Evolutionary conservation across 2,113 vertebrate genomes (phyloP).

Genomic region (Rafetus swinhoei): DNA sequence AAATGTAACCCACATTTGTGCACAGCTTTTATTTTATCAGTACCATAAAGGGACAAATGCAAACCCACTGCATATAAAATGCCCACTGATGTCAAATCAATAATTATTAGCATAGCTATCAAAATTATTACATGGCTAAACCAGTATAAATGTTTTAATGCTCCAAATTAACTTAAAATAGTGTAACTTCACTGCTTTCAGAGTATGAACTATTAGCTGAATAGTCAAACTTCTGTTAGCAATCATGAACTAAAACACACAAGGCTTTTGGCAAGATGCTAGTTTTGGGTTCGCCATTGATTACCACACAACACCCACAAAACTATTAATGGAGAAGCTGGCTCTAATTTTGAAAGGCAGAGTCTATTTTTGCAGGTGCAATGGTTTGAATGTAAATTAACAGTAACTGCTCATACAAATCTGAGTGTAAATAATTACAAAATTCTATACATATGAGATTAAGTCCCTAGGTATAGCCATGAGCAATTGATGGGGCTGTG

Average conservation of each 20-base stretch:
- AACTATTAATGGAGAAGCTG: not conserved
- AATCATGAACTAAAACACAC: constrained; percentile 36
- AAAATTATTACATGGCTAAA: not conserved
- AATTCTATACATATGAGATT: constrained; percentile 59
- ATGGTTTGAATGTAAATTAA: constrained; percentile 59
- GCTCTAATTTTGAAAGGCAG: not conserved
- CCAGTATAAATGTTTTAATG: constrained; percentile 19
- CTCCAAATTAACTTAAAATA: constrained; percentile 7
- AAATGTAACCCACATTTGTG: not conserved
- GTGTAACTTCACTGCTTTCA: constrained; percentile 4
- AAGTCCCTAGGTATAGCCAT: constrained; percentile 42
- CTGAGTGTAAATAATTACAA: constrained; percentile 38
- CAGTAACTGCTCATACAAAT: constrained; percentile 58
- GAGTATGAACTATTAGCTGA: constrained; percentile 37
- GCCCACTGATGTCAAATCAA: not conserved
- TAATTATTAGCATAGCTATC: not conserved
- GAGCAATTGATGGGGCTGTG: constrained; percentile 46
- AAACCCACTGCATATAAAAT: accelerated
- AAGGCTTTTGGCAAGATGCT: constrained; percentile 4
- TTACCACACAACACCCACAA: not conserved
- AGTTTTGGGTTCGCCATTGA: not conserved
- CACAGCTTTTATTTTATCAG: not conserved
- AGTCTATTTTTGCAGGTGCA: not conserved
- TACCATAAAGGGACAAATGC: not conserved
- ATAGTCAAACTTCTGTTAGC: constrained; percentile 46